A percentile compares a stretch with the other conserved stretches of the same genome.
These are phyloP conservation scores for Athalia circularis DNA, from an alignment of 2,888 invertebrate species.

Conservation along the genomic window DNA sequence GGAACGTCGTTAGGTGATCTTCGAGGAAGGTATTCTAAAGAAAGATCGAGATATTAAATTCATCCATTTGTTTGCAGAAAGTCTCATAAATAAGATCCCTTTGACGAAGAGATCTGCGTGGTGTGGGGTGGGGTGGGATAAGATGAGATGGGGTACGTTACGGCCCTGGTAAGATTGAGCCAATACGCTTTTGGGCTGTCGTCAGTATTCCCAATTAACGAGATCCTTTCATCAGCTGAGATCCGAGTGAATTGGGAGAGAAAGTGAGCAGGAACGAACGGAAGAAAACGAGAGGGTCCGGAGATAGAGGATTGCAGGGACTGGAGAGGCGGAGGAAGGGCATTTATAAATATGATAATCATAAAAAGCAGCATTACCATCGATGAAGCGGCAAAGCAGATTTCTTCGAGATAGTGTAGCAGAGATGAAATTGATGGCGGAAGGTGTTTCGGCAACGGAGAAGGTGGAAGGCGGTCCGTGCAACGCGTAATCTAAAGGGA, in stretches of 20 bases:
- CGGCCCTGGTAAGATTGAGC: slow-evolving; percentile 61
- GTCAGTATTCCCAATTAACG: slow-evolving; percentile 71
- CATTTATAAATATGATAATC: slow-evolving; percentile 66
- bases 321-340: slow-evolving; percentile 46
- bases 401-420: slow-evolving; percentile 46
- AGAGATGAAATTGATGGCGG: slow-evolving; percentile 58
- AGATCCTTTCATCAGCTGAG: slow-evolving; percentile 66
- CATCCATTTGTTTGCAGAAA: slow-evolving; percentile 73
- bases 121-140: slow-evolving; percentile 41
- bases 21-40: slow-evolving; percentile 5
- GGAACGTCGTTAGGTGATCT: slow-evolving; percentile 28
- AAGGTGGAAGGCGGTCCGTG: slow-evolving; percentile 53
- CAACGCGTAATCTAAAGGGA: slow-evolving; percentile 61
- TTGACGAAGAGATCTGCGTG: slow-evolving; percentile 61
- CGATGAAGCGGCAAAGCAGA: slow-evolving; percentile 55
- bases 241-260: slow-evolving; percentile 51
- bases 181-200: slow-evolving; percentile 58
- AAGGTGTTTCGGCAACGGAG: slow-evolving; percentile 46
- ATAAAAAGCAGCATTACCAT: slow-evolving; percentile 60
- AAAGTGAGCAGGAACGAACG: slow-evolving; percentile 13
- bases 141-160: slow-evolving; percentile 50
- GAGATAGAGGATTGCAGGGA: neutral
- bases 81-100: slow-evolving; percentile 73
- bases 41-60: slow-evolving; percentile 67
- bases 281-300: neutral